Evolutionary conservation across 2,113 vertebrate genomes (phyloP), one percentile per base, ranked within the genome.

Genomic region (Saccopteryx bilineata): DNA sequence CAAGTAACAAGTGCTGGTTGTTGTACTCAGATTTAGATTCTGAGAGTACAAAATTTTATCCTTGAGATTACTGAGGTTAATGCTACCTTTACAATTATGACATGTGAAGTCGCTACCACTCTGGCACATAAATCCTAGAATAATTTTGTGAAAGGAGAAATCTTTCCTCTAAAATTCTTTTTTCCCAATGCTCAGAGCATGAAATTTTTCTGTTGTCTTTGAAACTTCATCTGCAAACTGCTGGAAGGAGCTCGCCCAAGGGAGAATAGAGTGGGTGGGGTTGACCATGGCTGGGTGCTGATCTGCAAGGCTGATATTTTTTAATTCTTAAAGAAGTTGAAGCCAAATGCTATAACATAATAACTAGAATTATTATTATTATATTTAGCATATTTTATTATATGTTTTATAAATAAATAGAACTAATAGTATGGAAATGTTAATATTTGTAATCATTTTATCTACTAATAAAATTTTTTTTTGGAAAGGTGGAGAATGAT

Each of bases 401-500:
- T 9, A 48, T 56, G 23, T 61, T 81, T 81, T 63, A 81, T 33
- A 63, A 63, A 46, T 61, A 60, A 81, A 61, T 24, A 78, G 2
- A 78, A 61, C 58, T 81, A 61, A 14, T 81, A 46, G 7, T 46
- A 46, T 48, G 58, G 5, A 61, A 28, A 61, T 82, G 39, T 82
- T 48, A 63, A 46, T 48, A 63, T 48, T 76, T 61, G 58, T 82
- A 48, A 48, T 82, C 9, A 63, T 63, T 82, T 63, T 82, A 9
- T 63, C 58, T 82, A 82, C 33, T 82, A 48, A 48, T 78, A 23
- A 80, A 24, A 19, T 13, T 79, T 58, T 61, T 39, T 26, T 17
- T 31, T 33, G 3, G 97, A 96, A 93, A 97, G 14, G 74, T 95
- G 28, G 13, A 5, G 24, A 91, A 21, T 94, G 95, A 98, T 97